phyloP scores from a whole-genome alignment of 1,140 invertebrate genomes.

The Cotesia chilonis region DNA sequence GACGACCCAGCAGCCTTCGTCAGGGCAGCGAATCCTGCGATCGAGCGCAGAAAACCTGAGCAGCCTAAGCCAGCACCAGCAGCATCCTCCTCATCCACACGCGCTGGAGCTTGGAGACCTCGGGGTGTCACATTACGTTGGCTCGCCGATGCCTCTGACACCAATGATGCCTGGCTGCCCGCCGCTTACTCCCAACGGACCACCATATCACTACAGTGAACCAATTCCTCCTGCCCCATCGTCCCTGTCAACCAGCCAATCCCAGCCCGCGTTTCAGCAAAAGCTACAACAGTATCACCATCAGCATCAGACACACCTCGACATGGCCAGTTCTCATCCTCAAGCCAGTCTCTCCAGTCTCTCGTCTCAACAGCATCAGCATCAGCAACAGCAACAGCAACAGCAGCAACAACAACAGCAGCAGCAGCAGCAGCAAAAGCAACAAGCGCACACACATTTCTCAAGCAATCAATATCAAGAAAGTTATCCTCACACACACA shows the following conservation, averaged over 20 bases:
- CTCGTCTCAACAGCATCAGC: constrained; percentile 44
- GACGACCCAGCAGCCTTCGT: constrained; percentile 62
- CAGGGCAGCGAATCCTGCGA: constrained; percentile 55
- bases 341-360: constrained; percentile 47
- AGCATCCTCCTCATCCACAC: constrained; percentile 61
- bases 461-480: constrained; percentile 63
- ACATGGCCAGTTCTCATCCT: constrained; percentile 51
- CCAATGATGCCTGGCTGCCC: constrained; percentile 64
- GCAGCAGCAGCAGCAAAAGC: constrained; percentile 49
- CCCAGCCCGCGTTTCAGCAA: constrained; percentile 63
- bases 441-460: constrained; percentile 61
- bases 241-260: constrained; percentile 68
- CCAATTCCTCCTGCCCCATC: constrained; percentile 63
- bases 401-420: constrained; percentile 46
- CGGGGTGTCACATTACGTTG: constrained; percentile 57
- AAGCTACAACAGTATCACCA: constrained; percentile 60
- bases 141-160: constrained; percentile 63
- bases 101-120: constrained; percentile 59
- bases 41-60: constrained; percentile 63
- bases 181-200: constrained; percentile 61
- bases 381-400: constrained; percentile 47
- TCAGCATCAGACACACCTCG: constrained; percentile 49
- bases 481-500: constrained; percentile 64
- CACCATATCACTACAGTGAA: constrained; percentile 62
- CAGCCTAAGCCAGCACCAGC: constrained; percentile 58